Evolutionary conservation across 2,113 vertebrate genomes (phyloP), one percentile per base, ranked within the genome.

Genomic region (Prionailurus viverrinus): DNA sequence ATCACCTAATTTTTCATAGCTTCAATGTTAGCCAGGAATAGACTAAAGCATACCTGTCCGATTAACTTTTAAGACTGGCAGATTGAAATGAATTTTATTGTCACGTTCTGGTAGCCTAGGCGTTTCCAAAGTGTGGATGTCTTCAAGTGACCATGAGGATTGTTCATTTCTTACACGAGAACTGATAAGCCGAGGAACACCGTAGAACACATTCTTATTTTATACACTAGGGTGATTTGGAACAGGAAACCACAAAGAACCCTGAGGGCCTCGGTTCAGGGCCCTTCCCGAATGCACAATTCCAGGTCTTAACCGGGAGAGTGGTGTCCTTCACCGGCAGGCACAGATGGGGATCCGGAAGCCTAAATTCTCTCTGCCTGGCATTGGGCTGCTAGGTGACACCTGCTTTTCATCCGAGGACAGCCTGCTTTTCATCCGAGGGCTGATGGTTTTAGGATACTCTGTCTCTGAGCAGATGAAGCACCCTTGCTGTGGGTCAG

Each of bases 81-180:
- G 79, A 90, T 73, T 73, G 68, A 81, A 86, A 95, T 74, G 7
- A 71, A 85, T 85, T 19, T 83, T 91, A 14, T 90, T 96, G 36
- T 89, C 88, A 69, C 58, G 73, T 97, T 82, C 84, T 13, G 85
- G 89, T 80, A 94, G 89, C 48, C 89, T 74, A 93, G 98, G 93
- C 78, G 84, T 96, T 84, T 94, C 58, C 84, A 92, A 98, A 81
- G 80, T 61, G 90, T 97, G n/a, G 68, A 33, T 93, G 89, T 95
- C 94, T 95, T 95, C 69, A 96, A 98, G 88, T 93, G 76, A 92
- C 71, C 80, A 65, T 71, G 36, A 88, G 66, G 93, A 89, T 73
- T 86, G 92, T 97, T 91, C n/a, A 73, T 63, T 97, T 97, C 76
- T 89, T 85, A 45, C 45, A 63, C n/a, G 53, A 96, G 84, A 95